phyloP scores from a whole-genome alignment of 2,113 vertebrate genomes.

The Bos javanicus region DNA sequence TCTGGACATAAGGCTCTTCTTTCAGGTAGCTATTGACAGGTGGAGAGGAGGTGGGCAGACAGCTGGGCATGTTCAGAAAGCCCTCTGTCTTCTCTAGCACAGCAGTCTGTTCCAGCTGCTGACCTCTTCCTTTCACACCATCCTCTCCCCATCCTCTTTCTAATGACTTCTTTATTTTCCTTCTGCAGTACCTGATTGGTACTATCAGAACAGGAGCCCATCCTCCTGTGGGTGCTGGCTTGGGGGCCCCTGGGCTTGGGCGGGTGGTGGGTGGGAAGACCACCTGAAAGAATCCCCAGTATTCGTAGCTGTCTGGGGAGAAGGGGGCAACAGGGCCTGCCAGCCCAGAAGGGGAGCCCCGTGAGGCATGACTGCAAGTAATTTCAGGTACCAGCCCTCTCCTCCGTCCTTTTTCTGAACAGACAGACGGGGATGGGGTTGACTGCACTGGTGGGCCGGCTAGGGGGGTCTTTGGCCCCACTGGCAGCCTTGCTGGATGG shows the following conservation, averaged over 20 bases:
- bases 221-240: background rate
- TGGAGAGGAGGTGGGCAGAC: background rate
- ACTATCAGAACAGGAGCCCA: background rate
- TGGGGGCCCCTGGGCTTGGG: background rate
- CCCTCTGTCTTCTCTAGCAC: background rate
- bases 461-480: slow-evolving; percentile 85
- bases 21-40: background rate
- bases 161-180: background rate
- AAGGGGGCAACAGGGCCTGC: background rate
- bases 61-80: background rate
- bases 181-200: background rate
- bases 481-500: slow-evolving; percentile 84
- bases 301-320: background rate
- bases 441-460: slow-evolving; percentile 82
- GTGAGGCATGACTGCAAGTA: background rate
- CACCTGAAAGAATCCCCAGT: background rate
- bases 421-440: slow-evolving; percentile 89
- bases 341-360: background rate
- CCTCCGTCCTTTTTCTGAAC: background rate
- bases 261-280: background rate
- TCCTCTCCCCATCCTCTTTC: background rate
- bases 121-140: background rate
- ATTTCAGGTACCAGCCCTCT: background rate
- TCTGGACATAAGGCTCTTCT: background rate
- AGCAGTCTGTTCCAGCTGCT: background rate